These are phyloP conservation scores for Lepidocyrtoides sp. DNA, from an alignment of 2,888 invertebrate species.

Conservation along the genomic window DNA sequence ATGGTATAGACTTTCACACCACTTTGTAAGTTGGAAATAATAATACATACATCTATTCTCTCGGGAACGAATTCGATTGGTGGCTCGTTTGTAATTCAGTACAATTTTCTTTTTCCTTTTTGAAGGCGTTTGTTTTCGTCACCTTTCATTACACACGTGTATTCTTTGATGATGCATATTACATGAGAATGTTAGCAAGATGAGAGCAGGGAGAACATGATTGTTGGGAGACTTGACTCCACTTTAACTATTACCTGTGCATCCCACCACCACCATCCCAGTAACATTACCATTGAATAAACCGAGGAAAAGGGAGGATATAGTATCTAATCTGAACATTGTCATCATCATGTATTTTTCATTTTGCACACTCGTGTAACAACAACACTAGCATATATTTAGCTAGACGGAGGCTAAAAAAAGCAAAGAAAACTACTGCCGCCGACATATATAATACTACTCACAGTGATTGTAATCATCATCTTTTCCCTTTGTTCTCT, in stretches of 20 bases:
- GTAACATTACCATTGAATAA: not conserved
- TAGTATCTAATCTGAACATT: conserved; percentile 64
- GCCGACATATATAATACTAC: not conserved
- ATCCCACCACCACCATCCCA: not conserved
- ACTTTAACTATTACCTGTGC: not conserved
- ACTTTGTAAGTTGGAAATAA: not conserved
- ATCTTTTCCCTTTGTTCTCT: conserved; percentile 18
- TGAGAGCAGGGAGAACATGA: conserved; percentile 28
- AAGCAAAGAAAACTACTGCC: not conserved
- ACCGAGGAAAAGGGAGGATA: conserved; percentile 4
- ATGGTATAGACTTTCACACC: too few species aligned
- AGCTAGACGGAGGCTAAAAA: not conserved
- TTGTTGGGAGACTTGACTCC: conserved; percentile 3
- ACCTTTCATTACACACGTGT: conserved; percentile 55
- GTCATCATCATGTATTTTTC: conserved; percentile 69
- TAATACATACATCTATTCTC: not conserved
- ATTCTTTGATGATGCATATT: conserved; percentile 51
- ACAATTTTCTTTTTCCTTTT: conserved; percentile 28
- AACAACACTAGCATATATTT: not conserved
- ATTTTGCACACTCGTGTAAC: conserved; percentile 42
- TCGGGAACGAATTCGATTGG: conserved; percentile 31
- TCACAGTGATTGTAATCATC: conserved; percentile 42
- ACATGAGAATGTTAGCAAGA: conserved; percentile 32
- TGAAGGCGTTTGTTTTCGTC: conserved; percentile 43
- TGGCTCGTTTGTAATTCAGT: conserved; percentile 21